Conservation (phyloP, 2,888 invertebrate genomes). For the Nomada ferruginata region DNA sequence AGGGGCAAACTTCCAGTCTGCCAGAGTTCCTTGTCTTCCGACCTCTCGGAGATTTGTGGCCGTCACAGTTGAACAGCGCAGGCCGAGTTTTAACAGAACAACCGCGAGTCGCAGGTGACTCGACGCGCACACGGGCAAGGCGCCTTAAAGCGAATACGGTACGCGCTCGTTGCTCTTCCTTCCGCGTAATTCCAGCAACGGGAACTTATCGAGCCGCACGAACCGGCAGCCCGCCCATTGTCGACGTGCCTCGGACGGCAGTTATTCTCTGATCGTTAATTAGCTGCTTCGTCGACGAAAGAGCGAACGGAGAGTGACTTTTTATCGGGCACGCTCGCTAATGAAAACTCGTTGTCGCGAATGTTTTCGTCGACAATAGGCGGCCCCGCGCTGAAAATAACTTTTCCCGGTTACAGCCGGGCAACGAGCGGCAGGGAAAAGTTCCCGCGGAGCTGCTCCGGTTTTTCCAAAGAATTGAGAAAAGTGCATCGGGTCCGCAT, state of each 20-base stretch:
- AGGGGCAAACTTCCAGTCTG: slow-evolving; percentile 4
- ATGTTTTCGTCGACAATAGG: slow-evolving; percentile 16
- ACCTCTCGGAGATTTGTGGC: slow-evolving; percentile 22
- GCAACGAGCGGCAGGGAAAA: background rate
- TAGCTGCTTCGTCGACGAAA: slow-evolving; percentile 14
- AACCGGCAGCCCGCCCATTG: background rate
- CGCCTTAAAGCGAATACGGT: background rate
- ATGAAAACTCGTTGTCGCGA: slow-evolving; percentile 40
- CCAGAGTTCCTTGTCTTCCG: slow-evolving; percentile 7
- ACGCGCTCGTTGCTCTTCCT: background rate
- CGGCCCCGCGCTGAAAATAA: slow-evolving; percentile 12
- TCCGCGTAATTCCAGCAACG: background rate
- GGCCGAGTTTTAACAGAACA: background rate
- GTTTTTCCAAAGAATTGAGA: slow-evolving; percentile 34
- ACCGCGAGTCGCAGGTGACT: slow-evolving; percentile 1
- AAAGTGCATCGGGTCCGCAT: slow-evolving; percentile 27
- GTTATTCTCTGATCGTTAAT: slow-evolving; percentile 38
- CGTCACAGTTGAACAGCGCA: background rate
- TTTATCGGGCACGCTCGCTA: slow-evolving; percentile 11
- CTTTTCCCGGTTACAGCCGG: background rate
- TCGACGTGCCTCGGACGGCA: background rate
- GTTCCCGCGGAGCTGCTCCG: slow-evolving; percentile 4
- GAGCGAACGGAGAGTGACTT: slow-evolving; percentile 18
- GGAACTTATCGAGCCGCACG: background rate
- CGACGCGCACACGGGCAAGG: background rate